Conservation (phyloP, 2,113 vertebrate species). For the Girardinichthys multiradiatus region DNA sequence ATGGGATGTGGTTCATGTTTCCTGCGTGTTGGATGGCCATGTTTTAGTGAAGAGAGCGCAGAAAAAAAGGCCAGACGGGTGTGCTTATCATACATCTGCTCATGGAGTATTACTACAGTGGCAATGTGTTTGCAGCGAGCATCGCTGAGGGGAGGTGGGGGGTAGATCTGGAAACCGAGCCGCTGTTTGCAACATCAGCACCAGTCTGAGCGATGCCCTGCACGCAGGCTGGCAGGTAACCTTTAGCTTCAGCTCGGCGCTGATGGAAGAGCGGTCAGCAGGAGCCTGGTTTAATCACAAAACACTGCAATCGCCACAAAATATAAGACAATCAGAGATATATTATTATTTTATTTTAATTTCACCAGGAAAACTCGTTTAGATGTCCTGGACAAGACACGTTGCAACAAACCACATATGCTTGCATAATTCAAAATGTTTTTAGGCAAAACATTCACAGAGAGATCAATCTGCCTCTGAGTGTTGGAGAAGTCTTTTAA, state of each 20-base stretch:
- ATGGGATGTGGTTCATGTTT: constrained; percentile 16
- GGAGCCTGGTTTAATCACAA: background rate
- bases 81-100: background rate
- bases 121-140: background rate
- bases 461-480: background rate
- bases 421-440: background rate
- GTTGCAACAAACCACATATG: background rate
- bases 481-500: background rate
- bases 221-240: constrained; percentile 31
- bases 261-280: constrained; percentile 25
- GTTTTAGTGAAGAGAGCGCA: background rate
- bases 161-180: constrained; percentile 21
- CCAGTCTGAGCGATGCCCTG: constrained; percentile 27
- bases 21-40: background rate
- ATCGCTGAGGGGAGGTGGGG: background rate
- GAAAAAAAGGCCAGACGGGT: background rate
- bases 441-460: background rate
- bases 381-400: background rate
- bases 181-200: constrained; percentile 63
- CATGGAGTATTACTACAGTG: background rate
- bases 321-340: too few relatives aligned
- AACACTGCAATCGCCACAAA: background rate
- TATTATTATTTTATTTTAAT: too few relatives aligned
- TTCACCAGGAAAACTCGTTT: too few relatives aligned
- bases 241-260: constrained; percentile 53